Percentiles rank a stretch among this genome's conserved stretches.
Evolutionary conservation across 1,140 invertebrate genomes (phyloP).

Genomic region (Prorops nasuta): DNA sequence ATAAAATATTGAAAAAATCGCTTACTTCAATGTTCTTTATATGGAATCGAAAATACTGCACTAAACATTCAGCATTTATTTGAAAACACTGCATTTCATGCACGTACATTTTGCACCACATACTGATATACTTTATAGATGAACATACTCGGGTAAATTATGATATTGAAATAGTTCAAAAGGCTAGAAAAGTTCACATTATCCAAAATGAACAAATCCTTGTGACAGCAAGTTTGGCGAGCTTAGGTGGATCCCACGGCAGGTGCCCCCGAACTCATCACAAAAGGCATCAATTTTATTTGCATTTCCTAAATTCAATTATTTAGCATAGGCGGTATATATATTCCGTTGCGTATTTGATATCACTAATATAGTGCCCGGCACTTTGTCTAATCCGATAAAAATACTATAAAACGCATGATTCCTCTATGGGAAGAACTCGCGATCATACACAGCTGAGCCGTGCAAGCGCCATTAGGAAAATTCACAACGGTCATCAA

Average conservation of each 20-base stretch:
- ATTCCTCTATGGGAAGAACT: constrained; percentile 25
- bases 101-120: no score
- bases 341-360: constrained; percentile 27
- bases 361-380: constrained; percentile 27
- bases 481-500: constrained; percentile 36
- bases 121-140: no score
- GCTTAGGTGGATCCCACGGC: constrained; percentile 37
- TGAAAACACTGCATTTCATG: no score
- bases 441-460: constrained; percentile 41
- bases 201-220: no score
- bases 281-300: constrained; percentile 24
- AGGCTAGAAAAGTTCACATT: no score
- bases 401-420: constrained; percentile 38
- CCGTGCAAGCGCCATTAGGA: constrained; percentile 46
- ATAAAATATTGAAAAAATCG: no score
- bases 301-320: constrained; percentile 9
- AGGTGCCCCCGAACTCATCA: constrained; percentile 30
- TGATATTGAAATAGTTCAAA: no score
- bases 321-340: constrained; percentile 11
- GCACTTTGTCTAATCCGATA: constrained; percentile 33
- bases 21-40: no score
- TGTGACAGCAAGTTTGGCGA: constrained; percentile 22
- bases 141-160: no score
- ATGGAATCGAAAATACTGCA: no score
- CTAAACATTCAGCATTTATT: no score